phyloP scores from a whole-genome alignment of 2,888 invertebrate genomes.

The Frankliniella fusca region DNA sequence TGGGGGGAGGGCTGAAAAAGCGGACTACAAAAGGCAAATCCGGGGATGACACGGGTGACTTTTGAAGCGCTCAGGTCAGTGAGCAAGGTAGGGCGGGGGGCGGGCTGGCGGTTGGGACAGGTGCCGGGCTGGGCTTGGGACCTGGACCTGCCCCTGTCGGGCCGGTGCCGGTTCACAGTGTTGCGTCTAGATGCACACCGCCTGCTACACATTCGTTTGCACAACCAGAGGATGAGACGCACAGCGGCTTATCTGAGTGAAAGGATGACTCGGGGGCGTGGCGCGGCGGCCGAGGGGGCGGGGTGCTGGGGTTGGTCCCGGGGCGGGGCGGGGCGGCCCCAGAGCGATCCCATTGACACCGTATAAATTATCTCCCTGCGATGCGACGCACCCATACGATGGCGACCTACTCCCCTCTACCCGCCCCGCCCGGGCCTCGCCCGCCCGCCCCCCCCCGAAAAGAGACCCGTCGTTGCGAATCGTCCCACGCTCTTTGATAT shows the following conservation, averaged over 20 bases:
- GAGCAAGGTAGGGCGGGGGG: neutral
- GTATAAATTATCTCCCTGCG: conserved; percentile 18
- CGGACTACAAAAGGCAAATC: neutral
- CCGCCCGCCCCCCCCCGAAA: neutral
- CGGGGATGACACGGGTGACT: neutral
- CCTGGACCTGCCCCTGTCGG: no score
- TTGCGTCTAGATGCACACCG: no score
- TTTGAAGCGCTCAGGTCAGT: neutral
- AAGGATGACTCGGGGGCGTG: neutral
- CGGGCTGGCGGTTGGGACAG: neutral
- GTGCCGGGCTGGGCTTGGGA: no score
- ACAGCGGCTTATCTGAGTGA: neutral
- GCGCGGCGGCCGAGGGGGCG: neutral
- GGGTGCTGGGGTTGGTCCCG: neutral
- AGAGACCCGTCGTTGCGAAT: neutral
- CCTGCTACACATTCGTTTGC: no score
- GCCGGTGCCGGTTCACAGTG: no score
- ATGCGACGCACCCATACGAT: neutral
- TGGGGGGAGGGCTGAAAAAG: neutral
- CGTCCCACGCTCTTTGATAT: conserved; percentile 10
- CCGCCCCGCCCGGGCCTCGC: neutral
- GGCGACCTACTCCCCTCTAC: no score
- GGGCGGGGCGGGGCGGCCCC: neutral
- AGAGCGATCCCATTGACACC: conserved; percentile 17
- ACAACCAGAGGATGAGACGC: no score